phyloP scores from a whole-genome alignment of 2,888 invertebrate genomes.

The Stenodema calcarata region DNA sequence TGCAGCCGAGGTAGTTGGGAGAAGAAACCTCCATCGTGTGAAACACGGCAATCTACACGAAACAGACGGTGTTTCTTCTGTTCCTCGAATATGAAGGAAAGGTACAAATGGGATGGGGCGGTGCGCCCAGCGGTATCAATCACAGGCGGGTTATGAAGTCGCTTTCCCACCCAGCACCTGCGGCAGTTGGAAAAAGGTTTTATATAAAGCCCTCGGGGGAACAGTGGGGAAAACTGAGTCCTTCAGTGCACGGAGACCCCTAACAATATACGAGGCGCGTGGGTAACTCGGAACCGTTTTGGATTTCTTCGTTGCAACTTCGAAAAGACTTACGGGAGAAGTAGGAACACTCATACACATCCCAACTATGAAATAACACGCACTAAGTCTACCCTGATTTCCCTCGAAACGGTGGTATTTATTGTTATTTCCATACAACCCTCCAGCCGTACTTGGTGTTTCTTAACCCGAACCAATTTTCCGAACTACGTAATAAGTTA shows the following conservation, averaged over 20 bases:
- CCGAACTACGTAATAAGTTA: no score
- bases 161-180: neutral
- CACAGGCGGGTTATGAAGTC: neutral
- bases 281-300: neutral
- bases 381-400: no score
- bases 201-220: neutral
- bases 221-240: neutral
- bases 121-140: neutral
- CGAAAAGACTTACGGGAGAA: no score
- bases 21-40: neutral
- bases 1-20: neutral
- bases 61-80: neutral
- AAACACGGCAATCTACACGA: neutral
- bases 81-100: neutral
- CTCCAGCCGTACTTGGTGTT: no score
- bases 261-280: neutral
- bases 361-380: no score
- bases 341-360: no score
- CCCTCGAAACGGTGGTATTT: no score
- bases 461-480: no score
- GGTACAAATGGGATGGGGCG: neutral
- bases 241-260: neutral
- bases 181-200: neutral
- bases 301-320: no score
- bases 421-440: no score